A percentile compares a stretch with the other conserved stretches of the same genome.
Evolutionary conservation across 2,113 vertebrate genomes (phyloP).

Genomic region (Lamprologus callipterus): DNA sequence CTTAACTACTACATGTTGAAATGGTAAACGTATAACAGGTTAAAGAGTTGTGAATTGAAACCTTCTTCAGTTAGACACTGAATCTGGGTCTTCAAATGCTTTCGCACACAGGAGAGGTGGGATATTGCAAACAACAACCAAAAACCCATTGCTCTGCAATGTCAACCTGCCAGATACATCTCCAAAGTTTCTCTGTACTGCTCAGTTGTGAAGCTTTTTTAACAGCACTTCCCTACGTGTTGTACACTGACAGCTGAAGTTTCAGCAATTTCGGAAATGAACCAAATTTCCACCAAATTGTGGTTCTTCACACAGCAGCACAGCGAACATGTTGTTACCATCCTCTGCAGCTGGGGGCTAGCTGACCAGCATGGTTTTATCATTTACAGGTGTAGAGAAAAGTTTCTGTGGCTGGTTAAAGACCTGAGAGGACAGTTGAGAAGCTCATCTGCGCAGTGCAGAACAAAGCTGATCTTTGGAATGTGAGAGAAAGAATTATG

Average conservation of each 20-base stretch:
- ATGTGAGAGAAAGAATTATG: neutral
- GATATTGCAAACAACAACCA: conserved; percentile 24
- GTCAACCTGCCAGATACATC: neutral
- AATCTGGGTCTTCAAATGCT: neutral
- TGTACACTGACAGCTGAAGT: conserved; percentile 9
- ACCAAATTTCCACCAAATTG: conserved; percentile 17
- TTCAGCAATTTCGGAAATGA: neutral
- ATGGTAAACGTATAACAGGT: neutral
- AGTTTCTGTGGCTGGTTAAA: neutral
- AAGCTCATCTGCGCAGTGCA: neutral
- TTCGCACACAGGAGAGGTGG: conserved; percentile 10
- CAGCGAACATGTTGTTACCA: conserved; percentile 9
- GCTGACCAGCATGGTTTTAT: conserved; percentile 2
- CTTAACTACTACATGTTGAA: neutral
- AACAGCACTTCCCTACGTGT: neutral
- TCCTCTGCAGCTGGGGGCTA: conserved; percentile 5
- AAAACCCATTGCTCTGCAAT: neutral
- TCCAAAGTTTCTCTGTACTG: neutral
- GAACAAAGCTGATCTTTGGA: neutral
- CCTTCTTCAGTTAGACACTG: neutral
- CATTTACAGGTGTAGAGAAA: conserved; percentile 26
- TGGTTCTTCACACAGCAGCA: neutral
- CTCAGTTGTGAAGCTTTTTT: neutral
- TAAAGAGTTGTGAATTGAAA: neutral
- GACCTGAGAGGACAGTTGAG: neutral